phyloP scores from a whole-genome alignment of 2,797 vertebrate species.

The Orientallactaga sibirica region DNA sequence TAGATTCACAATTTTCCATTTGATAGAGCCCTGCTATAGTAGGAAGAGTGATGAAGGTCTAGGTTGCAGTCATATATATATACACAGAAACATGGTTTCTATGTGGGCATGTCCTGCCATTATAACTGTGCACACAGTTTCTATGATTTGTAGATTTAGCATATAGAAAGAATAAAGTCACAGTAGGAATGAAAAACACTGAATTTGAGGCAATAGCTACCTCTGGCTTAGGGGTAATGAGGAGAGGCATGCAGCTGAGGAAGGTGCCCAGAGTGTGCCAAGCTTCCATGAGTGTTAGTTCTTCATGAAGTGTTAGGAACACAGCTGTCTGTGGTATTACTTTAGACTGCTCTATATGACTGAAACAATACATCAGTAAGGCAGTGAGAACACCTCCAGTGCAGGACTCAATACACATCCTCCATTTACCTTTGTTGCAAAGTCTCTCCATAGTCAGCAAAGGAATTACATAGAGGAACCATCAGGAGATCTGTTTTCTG shows the following conservation, averaged over 20 bases:
- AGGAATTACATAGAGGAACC: slow-evolving; percentile 67
- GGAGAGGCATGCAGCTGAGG: not conserved
- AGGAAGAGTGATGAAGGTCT: not conserved
- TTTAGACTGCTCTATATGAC: slow-evolving; percentile 38
- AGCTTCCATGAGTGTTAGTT: not conserved
- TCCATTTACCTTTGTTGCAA: slow-evolving; percentile 49
- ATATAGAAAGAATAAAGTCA: slow-evolving; percentile 20
- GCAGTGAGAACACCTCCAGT: slow-evolving; percentile 41
- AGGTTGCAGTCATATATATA: too few species aligned
- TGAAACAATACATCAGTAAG: slow-evolving; percentile 58
- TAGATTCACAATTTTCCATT: slow-evolving; percentile 9
- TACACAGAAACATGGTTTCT: not conserved
- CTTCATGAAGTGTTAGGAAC: slow-evolving; percentile 12
- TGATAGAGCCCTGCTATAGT: not conserved
- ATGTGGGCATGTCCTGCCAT: not conserved
- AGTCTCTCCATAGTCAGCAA: slow-evolving; percentile 35
- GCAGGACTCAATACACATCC: not conserved
- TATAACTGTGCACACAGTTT: not conserved
- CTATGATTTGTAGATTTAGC: not conserved
- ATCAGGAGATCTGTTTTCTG: slow-evolving; percentile 72
- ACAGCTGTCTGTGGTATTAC: not conserved
- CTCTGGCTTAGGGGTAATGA: not conserved
- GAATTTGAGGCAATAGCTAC: not conserved
- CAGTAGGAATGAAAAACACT: not conserved
- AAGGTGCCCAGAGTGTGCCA: not conserved